phyloP scores from a whole-genome alignment of 2,888 invertebrate species.

The Pterobdella sp. region DNA sequence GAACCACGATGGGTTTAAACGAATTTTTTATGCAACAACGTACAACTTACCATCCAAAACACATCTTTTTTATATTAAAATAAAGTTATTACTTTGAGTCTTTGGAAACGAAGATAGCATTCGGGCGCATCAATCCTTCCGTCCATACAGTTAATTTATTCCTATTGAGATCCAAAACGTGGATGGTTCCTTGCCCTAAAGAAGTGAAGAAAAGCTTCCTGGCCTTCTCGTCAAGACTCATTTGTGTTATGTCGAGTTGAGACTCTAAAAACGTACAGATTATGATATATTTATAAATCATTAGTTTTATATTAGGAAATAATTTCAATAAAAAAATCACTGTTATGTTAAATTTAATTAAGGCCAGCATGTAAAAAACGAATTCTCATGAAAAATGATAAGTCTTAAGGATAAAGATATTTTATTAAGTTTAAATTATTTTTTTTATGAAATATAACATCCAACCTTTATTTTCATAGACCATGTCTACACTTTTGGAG shows the following conservation, averaged over 20 bases:
- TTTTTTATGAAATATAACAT: background rate
- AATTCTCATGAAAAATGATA: background rate
- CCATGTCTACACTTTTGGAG: background rate
- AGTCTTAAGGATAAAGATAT: background rate
- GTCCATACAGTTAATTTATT: background rate
- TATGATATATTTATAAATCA: no score
- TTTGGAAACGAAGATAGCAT: background rate
- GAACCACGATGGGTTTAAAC: no score
- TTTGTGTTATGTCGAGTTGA: background rate
- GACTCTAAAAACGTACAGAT: background rate
- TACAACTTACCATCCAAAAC: no score
- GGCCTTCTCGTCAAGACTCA: background rate
- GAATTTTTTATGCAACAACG: no score
- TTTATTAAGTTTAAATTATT: background rate
- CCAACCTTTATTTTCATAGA: background rate
- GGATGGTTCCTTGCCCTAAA: background rate
- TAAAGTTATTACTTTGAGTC: background rate
- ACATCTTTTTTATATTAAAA: no score
- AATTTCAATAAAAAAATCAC: background rate
- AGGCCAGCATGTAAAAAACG: background rate
- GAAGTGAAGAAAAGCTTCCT: background rate
- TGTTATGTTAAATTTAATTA: background rate
- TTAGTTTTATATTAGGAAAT: no score
- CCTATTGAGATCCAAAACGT: background rate
- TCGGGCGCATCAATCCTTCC: background rate